Percentiles rank a stretch among this genome's conserved stretches.
phyloP scores from a whole-genome alignment of 2,113 vertebrate genomes.

The Choloepus hoffmanni region DNA sequence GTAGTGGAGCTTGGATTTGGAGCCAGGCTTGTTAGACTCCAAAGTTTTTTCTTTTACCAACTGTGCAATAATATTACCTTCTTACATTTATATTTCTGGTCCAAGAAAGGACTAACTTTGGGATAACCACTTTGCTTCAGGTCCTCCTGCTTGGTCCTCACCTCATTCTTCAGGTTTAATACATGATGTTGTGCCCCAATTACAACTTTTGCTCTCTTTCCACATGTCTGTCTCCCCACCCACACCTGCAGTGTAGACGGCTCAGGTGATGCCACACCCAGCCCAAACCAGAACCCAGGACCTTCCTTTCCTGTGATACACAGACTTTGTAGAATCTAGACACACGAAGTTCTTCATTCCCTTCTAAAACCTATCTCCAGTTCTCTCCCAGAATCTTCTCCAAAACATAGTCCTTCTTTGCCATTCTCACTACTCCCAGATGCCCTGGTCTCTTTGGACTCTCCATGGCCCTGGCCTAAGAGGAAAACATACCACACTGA shows the following conservation, averaged over 20 bases:
- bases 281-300: not conserved
- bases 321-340: not conserved
- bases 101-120: not conserved
- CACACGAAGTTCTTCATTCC: not conserved
- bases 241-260: not conserved
- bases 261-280: not conserved
- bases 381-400: not conserved
- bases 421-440: not conserved
- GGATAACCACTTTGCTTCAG: not conserved
- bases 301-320: not conserved
- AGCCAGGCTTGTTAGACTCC: not conserved
- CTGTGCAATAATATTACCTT: not conserved
- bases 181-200: accelerated
- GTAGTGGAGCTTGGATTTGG: not conserved
- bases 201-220: not conserved
- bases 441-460: not conserved
- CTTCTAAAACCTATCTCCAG: not conserved
- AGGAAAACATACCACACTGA: not conserved
- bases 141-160: not conserved
- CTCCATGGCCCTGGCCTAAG: not conserved
- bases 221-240: not conserved
- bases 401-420: not conserved
- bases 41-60: not conserved
- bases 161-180: not conserved
- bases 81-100: not conserved